phyloP scores from a whole-genome alignment of 1,140 invertebrate genomes.

The Papilio helenus region DNA sequence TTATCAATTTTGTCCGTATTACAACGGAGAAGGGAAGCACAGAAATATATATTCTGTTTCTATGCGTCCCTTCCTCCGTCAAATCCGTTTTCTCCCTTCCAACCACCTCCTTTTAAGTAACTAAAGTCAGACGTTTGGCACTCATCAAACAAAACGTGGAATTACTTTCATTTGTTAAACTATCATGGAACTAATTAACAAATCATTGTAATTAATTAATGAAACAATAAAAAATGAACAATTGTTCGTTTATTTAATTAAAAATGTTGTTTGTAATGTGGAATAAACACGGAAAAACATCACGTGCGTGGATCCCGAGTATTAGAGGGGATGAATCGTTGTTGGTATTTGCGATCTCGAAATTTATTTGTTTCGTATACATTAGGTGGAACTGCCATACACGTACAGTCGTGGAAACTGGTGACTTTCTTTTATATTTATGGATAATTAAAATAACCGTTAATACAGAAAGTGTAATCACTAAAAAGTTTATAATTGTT shows the following conservation, averaged over 20 bases:
- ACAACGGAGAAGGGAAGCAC: not conserved
- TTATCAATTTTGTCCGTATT: not conserved
- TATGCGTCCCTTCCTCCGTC: too few relatives aligned
- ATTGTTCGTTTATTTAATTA: not conserved
- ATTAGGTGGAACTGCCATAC: not conserved
- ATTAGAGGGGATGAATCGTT: not conserved
- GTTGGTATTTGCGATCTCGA: not conserved
- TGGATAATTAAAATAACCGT: too few relatives aligned
- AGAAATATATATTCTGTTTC: too few relatives aligned
- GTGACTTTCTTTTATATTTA: too few relatives aligned
- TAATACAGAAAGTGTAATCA: too few relatives aligned
- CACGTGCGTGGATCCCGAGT: not conserved
- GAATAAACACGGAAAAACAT: constrained; percentile 1
- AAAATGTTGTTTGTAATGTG: not conserved
- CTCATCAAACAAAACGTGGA: too few relatives aligned
- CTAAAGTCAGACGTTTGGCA: too few relatives aligned
- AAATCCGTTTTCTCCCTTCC: too few relatives aligned
- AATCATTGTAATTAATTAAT: not conserved
- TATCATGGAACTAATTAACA: too few relatives aligned
- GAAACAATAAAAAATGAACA: not conserved
- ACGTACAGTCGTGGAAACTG: not conserved
- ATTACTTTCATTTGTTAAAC: too few relatives aligned
- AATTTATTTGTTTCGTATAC: not conserved
- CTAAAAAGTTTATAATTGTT: too few relatives aligned
- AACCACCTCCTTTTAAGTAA: too few relatives aligned